Base-by-base conservation (phyloP, 2,113 vertebrate genomes). In the Abramis brama region DNA sequence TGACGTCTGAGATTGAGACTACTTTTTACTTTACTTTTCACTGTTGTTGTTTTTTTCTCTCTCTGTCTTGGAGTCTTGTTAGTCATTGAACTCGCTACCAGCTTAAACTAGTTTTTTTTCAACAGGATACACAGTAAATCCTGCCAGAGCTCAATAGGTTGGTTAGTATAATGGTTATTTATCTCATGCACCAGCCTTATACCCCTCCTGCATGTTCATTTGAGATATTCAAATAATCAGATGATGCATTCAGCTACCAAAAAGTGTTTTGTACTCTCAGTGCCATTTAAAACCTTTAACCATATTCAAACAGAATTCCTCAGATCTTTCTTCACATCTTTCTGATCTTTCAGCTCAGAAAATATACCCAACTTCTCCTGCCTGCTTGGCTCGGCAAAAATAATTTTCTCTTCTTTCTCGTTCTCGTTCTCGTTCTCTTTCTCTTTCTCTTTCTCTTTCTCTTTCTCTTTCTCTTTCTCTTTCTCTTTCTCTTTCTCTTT, bases 301-400 rank as follows among this genome's bases (percentile, higher is more conserved):
- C 11, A 64, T 25, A 64, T 80, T 80, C 39, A 64, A 79, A 17
- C 59, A 30, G 43, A 77, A 33, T 50, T 27, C 45, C 73, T 76
- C 43, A 21, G 59, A 19, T 25, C 36, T 71, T 45, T 3, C 60
- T 79, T 33, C 21, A 64, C n/a, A 66, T 12, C 27, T 27, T 27
- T 27, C 27, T 27, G 27, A 27, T 27, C 27, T 27, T 27, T 66
- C 15, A 66, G 25, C 13, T 52, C 25, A 23, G 25, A 23, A 82
- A 52, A 52, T 12, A 5, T 66, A 81, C 82, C 55, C 17, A 68
- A 30, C 62, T 50, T 85, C 74, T 50, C 13, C 30, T 55, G 12
- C 19, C 17, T 70, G 23, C 75, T 66, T 39, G 4, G 23, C n/a
- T 79, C 13, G 73, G 1, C 45, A 70, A 82, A 82, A 88, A 62